A percentile compares a stretch with the other conserved stretches of the same genome.
Evolutionary conservation across 2,113 vertebrate genomes (phyloP).

Genomic region (Delphinapterus leucas): DNA sequence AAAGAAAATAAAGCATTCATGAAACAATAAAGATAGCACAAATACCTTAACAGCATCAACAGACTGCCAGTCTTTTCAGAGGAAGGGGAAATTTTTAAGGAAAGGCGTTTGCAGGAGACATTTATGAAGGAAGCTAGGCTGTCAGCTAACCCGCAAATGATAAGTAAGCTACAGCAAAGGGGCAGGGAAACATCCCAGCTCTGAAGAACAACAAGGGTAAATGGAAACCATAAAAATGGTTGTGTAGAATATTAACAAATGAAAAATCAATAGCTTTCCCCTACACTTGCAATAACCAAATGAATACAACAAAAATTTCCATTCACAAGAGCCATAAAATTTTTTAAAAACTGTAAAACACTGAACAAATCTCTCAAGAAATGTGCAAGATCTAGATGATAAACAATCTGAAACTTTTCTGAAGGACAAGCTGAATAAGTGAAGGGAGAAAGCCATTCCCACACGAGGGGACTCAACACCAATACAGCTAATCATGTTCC

Average conservation of each 20-base stretch:
- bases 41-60: background rate
- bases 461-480: accelerated
- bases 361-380: background rate
- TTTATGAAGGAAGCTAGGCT: too few relatives aligned
- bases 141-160: background rate
- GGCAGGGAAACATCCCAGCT: background rate
- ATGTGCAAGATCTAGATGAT: background rate
- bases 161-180: background rate
- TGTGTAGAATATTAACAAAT: background rate
- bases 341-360: background rate
- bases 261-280: background rate
- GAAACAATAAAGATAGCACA: background rate
- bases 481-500: background rate
- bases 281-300: background rate
- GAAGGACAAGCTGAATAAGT: background rate
- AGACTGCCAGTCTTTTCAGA: background rate
- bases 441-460: background rate
- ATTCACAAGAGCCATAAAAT: background rate
- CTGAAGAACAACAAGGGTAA: background rate
- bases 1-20: background rate
- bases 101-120: background rate
- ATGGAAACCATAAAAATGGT: background rate
- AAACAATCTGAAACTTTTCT: background rate
- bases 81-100: background rate
- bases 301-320: background rate